Base-by-base conservation (phyloP, 1,140 invertebrate species). In the Plectrocnemia conspersa region DNA sequence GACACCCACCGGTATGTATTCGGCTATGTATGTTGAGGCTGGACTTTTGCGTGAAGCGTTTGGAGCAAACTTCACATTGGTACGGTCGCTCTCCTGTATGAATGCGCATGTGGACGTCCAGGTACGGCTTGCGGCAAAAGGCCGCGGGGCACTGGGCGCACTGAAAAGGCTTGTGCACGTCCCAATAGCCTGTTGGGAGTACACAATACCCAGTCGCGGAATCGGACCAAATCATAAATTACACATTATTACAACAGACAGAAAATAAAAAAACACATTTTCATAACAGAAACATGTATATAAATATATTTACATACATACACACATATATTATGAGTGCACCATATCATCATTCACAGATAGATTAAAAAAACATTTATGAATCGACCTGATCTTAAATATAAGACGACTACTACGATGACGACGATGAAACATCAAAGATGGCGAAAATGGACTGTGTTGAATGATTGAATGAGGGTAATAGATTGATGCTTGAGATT, bases 41-140 rank as follows among this genome's bases (percentile, higher is more conserved):
- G 58, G 80, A 82, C 67, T 84, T 84, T 65, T 83, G 80, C 41
- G 81, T 82, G 71, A 83, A 84, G 68, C 80, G 74, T 65, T 82
- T 82, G 60, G 82, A 75, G 68, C 81, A 82, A 64, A 81, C 73
- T 64, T 82, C 79, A 69, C 85, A 88, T 72, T 79, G 77, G 82
- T 85, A 75, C 78, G 85, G 66, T 29, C 82, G 73, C 68, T 85
- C 83, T 56, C 84, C 84, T 46, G 83, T 85, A 71, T 87, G 85
- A 44, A 83, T 86, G 68, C 85, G 76, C 75, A 83, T 85, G 73
- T 88, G 85, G 61, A 87, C 84, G 76, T 86, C 79, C 59, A 83
- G 72, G 67, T 83, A 83, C 64, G 81, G 82, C 70, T 84, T 84
- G 65, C 82, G 78, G 64, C 81, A 82, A 68, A 83, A 84, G 69